Conservation (phyloP, 2,113 vertebrate species). For the Hemibagrus wyckioides region DNA sequence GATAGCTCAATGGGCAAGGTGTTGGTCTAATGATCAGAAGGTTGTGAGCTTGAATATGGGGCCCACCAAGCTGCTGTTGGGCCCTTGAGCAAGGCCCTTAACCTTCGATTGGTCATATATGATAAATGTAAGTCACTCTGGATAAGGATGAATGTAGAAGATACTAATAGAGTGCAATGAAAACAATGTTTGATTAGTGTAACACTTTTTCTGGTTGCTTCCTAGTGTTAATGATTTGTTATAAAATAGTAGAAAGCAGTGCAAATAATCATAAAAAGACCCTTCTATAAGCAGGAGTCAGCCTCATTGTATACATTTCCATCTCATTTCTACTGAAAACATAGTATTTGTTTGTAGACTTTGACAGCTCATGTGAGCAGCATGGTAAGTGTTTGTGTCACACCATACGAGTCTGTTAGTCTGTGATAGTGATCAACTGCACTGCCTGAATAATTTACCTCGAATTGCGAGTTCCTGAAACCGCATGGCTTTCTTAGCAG, state of each 20-base stretch:
- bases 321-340: not conserved
- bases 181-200: not conserved
- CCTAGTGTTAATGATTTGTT: not conserved
- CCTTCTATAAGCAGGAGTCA: not conserved
- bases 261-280: not conserved
- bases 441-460: constrained; percentile 69
- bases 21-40: no score
- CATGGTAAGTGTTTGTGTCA: constrained; percentile 5
- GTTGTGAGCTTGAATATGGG: no score
- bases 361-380: not conserved
- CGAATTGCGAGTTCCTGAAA: constrained; percentile 28
- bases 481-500: not conserved
- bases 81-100: no score
- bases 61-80: no score
- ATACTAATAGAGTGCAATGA: not conserved
- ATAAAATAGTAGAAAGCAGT: not conserved
- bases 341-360: not conserved
- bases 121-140: no score
- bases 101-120: no score
- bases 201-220: not conserved
- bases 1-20: no score
- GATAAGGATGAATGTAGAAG: no score
- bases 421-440: constrained; percentile 39
- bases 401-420: constrained; percentile 5
- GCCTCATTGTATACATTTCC: not conserved